Evolutionary conservation across 2,797 vertebrate species (phyloP), one percentile per base, ranked within the genome.

Genomic region (Morus bassanus): DNA sequence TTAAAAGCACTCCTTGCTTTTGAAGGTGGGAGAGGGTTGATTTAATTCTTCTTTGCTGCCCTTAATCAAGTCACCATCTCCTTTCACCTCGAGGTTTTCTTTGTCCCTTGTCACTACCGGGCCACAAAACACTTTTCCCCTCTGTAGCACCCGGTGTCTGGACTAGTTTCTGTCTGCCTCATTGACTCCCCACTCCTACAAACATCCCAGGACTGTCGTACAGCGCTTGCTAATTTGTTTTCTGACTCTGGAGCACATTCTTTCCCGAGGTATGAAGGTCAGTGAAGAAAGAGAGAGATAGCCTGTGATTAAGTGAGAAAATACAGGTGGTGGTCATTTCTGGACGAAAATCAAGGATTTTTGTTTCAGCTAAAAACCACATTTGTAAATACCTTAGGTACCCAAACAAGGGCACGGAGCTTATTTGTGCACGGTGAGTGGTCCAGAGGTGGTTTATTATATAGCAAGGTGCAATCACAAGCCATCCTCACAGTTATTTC

Each of bases 241-340:
- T 65, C 68, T 43, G 50, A 27, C 78, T 93, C 57, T 4, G 65
- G 68, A 81, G 61, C 64, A n/a, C 76, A 30, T 96, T 95, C 69
- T 80, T 89, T 89, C 79, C 85, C 35, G 2, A 91, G 85, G 90
- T 76, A 89, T 93, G 94, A 92, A 96, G 91, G 92, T 95, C 93
- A 92, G 59, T 0, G 14, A 57, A 70, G 48, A 73, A 96, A 75
- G 60, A 57, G 57, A 85, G 65, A 59, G 48, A 6, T 9, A 85
- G 57, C 65, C 75, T 77, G 41, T 67, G 88, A 91, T 45, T 81
- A 64, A 78, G 41, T 7, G 14, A 43, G 77, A 23, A 93, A 87
- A 61, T 16, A 56, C 19, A 63, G 18, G 15, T 12, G 13, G 24
- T 8, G 13, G 13, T 75, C 4, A 1, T 19, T 91, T 75, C 51